Evolutionary conservation across 2,888 invertebrate species (phyloP).

Genomic region (Lydus trimaculatus): DNA sequence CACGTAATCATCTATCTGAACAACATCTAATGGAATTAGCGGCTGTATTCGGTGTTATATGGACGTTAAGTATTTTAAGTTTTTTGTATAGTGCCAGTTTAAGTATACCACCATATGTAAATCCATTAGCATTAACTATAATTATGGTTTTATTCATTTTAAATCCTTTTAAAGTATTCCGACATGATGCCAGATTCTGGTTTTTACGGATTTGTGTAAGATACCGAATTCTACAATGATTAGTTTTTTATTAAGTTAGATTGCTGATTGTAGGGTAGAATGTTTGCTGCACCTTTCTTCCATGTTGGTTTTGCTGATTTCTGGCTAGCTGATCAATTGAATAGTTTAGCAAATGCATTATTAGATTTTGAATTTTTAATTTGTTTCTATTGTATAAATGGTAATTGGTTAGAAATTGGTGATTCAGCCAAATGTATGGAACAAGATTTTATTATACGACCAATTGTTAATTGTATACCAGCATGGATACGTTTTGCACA

Average conservation of each 20-base stretch:
- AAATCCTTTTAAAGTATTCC: constrained; percentile 79
- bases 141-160: constrained; percentile 74
- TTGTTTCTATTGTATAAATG: constrained; percentile 76
- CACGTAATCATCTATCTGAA: constrained; percentile 77
- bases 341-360: constrained; percentile 77
- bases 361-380: constrained; percentile 81
- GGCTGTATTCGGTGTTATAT: constrained; percentile 77
- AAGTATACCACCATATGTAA: constrained; percentile 77
- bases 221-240: no score
- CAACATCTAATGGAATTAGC: constrained; percentile 81
- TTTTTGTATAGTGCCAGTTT: constrained; percentile 72
- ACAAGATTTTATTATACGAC: constrained; percentile 62
- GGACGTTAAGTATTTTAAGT: constrained; percentile 72
- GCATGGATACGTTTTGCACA: constrained; percentile 88
- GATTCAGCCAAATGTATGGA: constrained; percentile 63
- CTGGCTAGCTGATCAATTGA: constrained; percentile 86
- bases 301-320: constrained; percentile 85
- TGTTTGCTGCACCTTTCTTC: constrained; percentile 77
- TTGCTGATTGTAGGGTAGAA: constrained; percentile 63
- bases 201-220: constrained; percentile 69
- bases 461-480: constrained; percentile 79
- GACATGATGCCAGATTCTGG: constrained; percentile 81
- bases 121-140: constrained; percentile 74
- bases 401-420: constrained; percentile 64
- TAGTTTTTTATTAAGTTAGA: no score